Percentiles rank a stretch among this genome's conserved stretches.
These are phyloP conservation scores for Heliangelus exortis DNA, from an alignment of 2,797 vertebrate species.

Conservation along the genomic window DNA sequence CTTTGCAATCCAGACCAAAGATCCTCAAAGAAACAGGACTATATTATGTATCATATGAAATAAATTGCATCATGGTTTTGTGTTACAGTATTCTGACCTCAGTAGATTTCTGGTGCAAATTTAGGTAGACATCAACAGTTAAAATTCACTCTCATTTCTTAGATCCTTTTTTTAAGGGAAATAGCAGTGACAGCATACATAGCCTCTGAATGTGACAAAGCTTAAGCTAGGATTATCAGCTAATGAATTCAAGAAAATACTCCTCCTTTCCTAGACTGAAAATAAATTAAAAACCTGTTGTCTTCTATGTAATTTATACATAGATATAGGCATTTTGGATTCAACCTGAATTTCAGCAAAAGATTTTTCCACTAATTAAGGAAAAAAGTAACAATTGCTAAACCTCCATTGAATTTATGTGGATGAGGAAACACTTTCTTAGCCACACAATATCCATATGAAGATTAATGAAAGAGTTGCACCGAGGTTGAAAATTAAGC, in stretches of 20 bases:
- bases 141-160: not conserved
- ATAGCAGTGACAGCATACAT: not conserved
- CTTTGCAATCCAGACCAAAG: not conserved
- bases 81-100: not conserved
- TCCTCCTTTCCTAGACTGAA: not conserved
- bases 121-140: not conserved
- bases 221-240: not conserved
- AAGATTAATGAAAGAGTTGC: not conserved
- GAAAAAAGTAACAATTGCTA: not conserved
- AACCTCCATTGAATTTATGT: not conserved
- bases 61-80: not conserved
- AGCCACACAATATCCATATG: not conserved
- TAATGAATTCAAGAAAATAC: not conserved
- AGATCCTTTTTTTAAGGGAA: not conserved
- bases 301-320: not conserved
- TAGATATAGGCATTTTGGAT: not conserved
- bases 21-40: not conserved
- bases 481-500: not conserved
- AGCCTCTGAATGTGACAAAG: not conserved
- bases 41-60: not conserved
- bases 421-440: not conserved
- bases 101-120: not conserved
- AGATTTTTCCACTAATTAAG: rapidly evolving
- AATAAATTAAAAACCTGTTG: not conserved
- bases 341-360: not conserved